Conservation (phyloP, 2,797 vertebrate genomes). For the Scomberomorus guttatus region DNA sequence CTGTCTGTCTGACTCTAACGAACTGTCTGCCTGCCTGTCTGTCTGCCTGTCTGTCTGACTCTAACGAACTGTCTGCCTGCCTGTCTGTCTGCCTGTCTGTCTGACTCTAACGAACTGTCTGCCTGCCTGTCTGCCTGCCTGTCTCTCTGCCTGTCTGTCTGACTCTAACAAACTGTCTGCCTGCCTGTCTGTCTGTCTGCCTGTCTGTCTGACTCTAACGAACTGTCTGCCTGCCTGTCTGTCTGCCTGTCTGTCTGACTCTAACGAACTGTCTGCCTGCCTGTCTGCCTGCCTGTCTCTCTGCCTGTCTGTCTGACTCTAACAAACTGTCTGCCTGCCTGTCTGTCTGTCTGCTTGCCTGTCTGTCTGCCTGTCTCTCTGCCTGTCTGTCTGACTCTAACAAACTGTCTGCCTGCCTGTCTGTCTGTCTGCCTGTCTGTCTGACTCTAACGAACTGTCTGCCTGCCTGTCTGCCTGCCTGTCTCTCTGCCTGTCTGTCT, state of each 20-base stretch:
- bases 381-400: conserved; percentile 34
- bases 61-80: neutral
- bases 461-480: conserved; percentile 33
- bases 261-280: conserved; percentile 24
- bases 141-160: too few species aligned
- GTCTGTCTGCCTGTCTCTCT: neutral
- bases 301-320: too few species aligned
- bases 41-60: too few species aligned
- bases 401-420: too few species aligned
- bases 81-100: neutral
- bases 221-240: too few species aligned
- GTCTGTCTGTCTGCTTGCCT: neutral
- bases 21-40: conserved; percentile 15
- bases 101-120: neutral
- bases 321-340: too few species aligned
- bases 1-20: neutral
- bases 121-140: too few species aligned
- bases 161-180: neutral
- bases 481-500: neutral
- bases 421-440: too few species aligned
- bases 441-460: too few species aligned
- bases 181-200: conserved; percentile 12
- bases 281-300: conserved; percentile 14
- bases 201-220: neutral
- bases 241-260: too few species aligned